Percentiles rank a stretch among this genome's conserved stretches.
phyloP scores from a whole-genome alignment of 2,113 vertebrate genomes.

The Psittacara wagleri region DNA sequence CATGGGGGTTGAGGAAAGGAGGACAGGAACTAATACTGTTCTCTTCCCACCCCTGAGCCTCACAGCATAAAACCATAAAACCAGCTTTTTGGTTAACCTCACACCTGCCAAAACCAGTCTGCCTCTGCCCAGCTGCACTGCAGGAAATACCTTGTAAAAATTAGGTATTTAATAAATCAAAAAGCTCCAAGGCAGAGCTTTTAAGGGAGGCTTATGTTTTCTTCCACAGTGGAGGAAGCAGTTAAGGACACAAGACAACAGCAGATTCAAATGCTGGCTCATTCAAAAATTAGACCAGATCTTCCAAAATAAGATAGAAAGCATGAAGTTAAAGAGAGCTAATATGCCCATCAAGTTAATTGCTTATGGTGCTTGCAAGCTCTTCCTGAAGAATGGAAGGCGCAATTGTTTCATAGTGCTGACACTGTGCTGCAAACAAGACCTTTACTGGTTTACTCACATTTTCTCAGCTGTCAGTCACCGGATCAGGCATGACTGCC shows the following conservation, averaged over 20 bases:
- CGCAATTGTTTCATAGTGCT: neutral
- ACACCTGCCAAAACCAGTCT: neutral
- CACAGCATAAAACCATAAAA: neutral
- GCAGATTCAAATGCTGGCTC: neutral
- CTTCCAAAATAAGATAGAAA: neutral
- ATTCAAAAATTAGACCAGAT: neutral
- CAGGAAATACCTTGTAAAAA: neutral
- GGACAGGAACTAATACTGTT: neutral
- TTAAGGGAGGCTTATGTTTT: neutral
- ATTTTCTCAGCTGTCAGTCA: neutral
- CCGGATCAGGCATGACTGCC: fast-evolving
- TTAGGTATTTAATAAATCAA: neutral
- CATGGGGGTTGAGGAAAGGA: neutral
- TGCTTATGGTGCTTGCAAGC: fast-evolving
- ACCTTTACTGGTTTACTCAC: neutral
- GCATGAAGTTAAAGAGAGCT: neutral
- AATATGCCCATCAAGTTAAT: neutral
- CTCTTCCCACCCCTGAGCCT: neutral
- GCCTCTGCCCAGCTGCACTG: neutral
- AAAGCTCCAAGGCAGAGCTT: neutral
- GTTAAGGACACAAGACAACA: neutral
- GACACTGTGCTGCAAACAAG: neutral
- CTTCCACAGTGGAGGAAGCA: neutral
- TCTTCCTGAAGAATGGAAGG: neutral
- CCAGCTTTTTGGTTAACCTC: neutral